phyloP scores from a whole-genome alignment of 2,888 invertebrate genomes.

The Gibbula magus region DNA sequence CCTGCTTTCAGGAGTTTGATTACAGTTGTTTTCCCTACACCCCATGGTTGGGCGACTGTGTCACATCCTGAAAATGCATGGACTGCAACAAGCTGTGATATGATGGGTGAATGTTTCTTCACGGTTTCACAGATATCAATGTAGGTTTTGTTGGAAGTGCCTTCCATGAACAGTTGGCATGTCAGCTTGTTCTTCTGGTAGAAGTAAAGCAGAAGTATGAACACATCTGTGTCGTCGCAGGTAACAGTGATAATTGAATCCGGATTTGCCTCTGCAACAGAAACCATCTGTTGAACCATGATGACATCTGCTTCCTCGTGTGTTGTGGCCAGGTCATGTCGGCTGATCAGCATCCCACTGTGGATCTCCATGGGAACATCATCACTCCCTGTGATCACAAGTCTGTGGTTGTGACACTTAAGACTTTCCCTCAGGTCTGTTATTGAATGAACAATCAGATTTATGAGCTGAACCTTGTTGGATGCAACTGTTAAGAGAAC shows the following conservation, averaged over 20 bases:
- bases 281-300: slow-evolving; percentile 4
- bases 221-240: slow-evolving; percentile 36
- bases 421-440: too few species aligned
- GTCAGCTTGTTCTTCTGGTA: background rate
- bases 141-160: slow-evolving; percentile 13
- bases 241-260: slow-evolving; percentile 2
- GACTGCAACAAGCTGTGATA: too few species aligned
- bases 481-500: too few species aligned
- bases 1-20: too few species aligned
- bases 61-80: too few species aligned
- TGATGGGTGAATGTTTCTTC: background rate
- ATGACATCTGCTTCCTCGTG: too few species aligned
- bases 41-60: too few species aligned
- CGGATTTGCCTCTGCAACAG: background rate
- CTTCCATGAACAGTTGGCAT: slow-evolving; percentile 22
- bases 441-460: too few species aligned
- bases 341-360: background rate
- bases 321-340: background rate
- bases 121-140: background rate
- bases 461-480: too few species aligned
- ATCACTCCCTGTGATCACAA: too few species aligned
- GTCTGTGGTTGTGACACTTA: too few species aligned
- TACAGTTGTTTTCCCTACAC: too few species aligned
- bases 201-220: slow-evolving; percentile 25
- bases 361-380: slow-evolving; percentile 4